Conservation (phyloP, 2,888 invertebrate species). For the Hetaerina titia region DNA sequence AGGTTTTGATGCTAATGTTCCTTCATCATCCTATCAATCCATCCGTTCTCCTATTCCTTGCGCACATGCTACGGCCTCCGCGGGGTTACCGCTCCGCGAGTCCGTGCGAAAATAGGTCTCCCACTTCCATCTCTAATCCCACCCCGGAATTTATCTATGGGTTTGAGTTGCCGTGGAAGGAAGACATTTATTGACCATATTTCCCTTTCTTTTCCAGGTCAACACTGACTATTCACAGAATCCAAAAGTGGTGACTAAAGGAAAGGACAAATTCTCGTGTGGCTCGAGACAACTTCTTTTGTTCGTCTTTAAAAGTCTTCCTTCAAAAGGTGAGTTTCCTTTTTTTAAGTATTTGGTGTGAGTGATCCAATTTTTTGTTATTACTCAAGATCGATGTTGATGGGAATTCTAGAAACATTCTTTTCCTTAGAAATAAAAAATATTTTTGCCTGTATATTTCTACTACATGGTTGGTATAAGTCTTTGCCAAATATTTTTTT, state of each 20-base stretch:
- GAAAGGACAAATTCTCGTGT: not conserved
- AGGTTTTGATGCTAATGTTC: too few species aligned
- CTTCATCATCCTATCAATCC: too few species aligned
- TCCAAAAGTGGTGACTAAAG: not conserved
- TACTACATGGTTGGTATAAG: too few species aligned
- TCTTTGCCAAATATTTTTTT: too few species aligned
- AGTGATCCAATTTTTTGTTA: not conserved
- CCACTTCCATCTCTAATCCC: not conserved
- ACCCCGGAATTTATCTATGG: not conserved
- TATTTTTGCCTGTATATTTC: too few species aligned
- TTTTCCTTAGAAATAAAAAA: not conserved
- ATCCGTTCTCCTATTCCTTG: too few species aligned
- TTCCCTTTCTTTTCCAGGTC: not conserved
- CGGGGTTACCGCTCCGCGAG: not conserved
- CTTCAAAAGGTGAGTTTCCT: not conserved
- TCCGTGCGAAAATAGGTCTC: not conserved
- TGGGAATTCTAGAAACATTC: not conserved
- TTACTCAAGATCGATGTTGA: not conserved
- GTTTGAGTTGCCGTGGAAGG: not conserved
- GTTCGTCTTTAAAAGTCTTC: not conserved
- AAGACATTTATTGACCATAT: not conserved
- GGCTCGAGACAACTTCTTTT: not conserved
- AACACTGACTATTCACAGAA: not conserved
- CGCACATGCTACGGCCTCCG: too few species aligned
- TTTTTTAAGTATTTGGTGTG: not conserved